phyloP scores from a whole-genome alignment of 2,888 invertebrate genomes.

The Tachina grossa region DNA sequence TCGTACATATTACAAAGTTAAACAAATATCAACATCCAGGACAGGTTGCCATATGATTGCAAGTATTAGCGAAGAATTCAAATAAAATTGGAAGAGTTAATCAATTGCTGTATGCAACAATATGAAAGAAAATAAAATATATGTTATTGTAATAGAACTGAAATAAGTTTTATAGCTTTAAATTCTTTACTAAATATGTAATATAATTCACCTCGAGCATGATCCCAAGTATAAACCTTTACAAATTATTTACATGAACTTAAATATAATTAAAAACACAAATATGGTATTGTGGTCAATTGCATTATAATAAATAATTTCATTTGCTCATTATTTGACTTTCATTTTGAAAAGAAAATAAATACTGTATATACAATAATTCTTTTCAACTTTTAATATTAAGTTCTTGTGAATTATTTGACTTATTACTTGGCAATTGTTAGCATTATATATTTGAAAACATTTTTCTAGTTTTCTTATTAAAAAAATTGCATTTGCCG shows the following conservation, averaged over 20 bases:
- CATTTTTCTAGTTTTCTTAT: conserved; percentile 58
- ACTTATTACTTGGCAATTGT: conserved; percentile 61
- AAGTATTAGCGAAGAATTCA: background rate
- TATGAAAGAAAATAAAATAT: too few species aligned
- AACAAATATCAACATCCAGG: background rate
- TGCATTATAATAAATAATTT: conserved; percentile 25
- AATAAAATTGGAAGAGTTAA: too few species aligned
- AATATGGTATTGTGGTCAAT: background rate
- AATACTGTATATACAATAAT: conserved; percentile 37
- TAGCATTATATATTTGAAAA: conserved; percentile 55
- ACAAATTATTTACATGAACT: background rate
- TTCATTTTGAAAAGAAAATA: conserved; percentile 23
- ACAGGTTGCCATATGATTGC: background rate
- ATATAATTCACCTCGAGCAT: too few species aligned
- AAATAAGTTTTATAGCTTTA: too few species aligned
- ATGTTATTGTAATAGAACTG: too few species aligned
- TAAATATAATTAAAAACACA: background rate
- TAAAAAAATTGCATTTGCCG: conserved; percentile 23
- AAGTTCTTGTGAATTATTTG: conserved; percentile 56
- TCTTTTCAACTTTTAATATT: conserved; percentile 39
- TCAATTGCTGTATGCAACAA: too few species aligned
- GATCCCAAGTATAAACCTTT: too few species aligned
- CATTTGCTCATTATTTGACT: conserved; percentile 39
- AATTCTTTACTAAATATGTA: too few species aligned
- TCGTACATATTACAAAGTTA: background rate